A percentile compares a stretch with the other conserved stretches of the same genome.
Conservation (phyloP, 1,140 invertebrate genomes). For the Orius laevigatus region DNA sequence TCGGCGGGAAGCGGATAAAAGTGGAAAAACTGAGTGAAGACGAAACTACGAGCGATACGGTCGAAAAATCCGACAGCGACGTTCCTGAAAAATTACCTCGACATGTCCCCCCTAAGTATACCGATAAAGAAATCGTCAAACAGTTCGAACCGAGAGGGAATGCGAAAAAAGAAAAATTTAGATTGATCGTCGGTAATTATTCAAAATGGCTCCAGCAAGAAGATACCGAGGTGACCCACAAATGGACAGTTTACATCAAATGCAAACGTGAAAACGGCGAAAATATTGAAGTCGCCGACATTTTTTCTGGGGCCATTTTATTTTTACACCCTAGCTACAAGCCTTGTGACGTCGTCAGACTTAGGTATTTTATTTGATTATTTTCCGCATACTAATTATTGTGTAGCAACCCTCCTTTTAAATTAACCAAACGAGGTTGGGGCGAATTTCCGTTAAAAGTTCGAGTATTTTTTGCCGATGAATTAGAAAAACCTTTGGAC, state of each 20-base stretch:
- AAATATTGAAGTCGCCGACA: conserved; percentile 39
- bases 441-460: conserved; percentile 75
- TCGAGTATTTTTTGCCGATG: conserved; percentile 60
- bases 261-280: conserved; percentile 33
- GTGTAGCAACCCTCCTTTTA: conserved; percentile 55
- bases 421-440: conserved; percentile 70
- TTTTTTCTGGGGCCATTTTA: conserved; percentile 60
- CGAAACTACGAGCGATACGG: background rate
- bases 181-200: conserved; percentile 62
- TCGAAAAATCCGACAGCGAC: too few species aligned
- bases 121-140: conserved; percentile 27
- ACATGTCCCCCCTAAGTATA: conserved; percentile 28
- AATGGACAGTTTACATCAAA: conserved; percentile 77
- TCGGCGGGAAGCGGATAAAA: conserved; percentile 27
- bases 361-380: conserved; percentile 35
- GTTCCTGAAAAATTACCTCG: conserved; percentile 26
- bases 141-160: conserved; percentile 24
- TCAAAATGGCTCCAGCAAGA: conserved; percentile 62
- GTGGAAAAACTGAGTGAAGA: background rate
- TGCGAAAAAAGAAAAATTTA: conserved; percentile 23
- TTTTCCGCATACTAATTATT: conserved; percentile 13
- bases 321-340: conserved; percentile 72
- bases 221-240: conserved; percentile 59
- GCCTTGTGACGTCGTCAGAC: conserved; percentile 71
- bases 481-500: conserved; percentile 58